Base-by-base conservation (phyloP, 2,888 invertebrate genomes). In the Orchesella flavescens region DNA sequence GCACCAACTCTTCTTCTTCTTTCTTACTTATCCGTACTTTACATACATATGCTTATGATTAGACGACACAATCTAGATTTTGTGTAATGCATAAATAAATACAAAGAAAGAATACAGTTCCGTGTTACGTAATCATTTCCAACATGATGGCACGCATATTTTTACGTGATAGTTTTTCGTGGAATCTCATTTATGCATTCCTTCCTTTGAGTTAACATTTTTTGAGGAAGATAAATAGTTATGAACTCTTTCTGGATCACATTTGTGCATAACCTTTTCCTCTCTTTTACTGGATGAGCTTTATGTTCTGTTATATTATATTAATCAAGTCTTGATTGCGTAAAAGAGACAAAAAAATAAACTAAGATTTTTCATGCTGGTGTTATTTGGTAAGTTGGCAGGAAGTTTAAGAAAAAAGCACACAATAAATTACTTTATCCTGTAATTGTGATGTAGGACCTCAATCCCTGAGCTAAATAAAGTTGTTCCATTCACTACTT, bases 41-140 rank as follows among this genome's bases (percentile, higher is more conserved):
- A 10, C 49, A 49, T 49, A 10, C 49, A 49, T n/a, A 15, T 49
- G n/a, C 49, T 49, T 49, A 49, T n/a, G 49, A 49, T n/a, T n/a
- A n/a, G n/a, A n/a, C n/a, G 12, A 49, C 49, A n/a, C 21, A 13
- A 21, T 24, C 9, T 24, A 13, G 23, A 61, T 13, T 21, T 24
- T 17, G 61, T 23, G 44, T 13, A 73, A 7, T 74, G 66, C 55
- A 57, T 34, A 34, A 66, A 19, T 19, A 44, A 44, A 17, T 13
- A 23, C 12, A 17, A 74, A 12, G 44, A 49, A 69, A 68, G 46
- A 46, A 68, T 81, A 23, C 53, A 69, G 71, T 76, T 82, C 76
- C 82, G 82, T 71, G 71, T 82, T 82, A 82, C 76, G 82, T 82
- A 82, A 82, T 76, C 82, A 82, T 82, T 82, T 76, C 72, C 61